phyloP scores from a whole-genome alignment of 2,113 vertebrate species.

The Ochotona curzoniae region DNA sequence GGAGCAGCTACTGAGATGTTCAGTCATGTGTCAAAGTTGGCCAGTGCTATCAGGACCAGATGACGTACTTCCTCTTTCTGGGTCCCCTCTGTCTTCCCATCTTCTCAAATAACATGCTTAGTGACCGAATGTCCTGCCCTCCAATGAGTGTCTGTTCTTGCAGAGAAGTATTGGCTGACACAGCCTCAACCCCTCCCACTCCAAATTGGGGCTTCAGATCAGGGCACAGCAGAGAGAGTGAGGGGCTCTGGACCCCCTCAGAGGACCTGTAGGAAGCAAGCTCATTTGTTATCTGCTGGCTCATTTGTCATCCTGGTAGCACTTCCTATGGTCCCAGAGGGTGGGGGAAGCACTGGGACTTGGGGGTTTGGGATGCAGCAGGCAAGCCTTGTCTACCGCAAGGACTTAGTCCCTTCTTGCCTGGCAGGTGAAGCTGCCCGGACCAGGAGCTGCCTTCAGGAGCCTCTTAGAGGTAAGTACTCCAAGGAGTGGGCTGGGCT shows the following conservation, averaged over 20 bases:
- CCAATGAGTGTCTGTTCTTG: background rate
- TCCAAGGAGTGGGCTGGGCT: rapidly evolving
- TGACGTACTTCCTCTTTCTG: background rate
- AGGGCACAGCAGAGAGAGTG: background rate
- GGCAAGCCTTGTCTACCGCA: too few relatives aligned
- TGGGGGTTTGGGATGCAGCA: background rate
- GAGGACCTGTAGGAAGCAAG: background rate
- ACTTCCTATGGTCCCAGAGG: too few relatives aligned
- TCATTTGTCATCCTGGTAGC: background rate
- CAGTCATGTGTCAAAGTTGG: background rate
- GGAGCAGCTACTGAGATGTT: background rate
- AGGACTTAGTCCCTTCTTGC: background rate
- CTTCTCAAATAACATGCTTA: background rate
- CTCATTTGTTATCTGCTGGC: background rate
- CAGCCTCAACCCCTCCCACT: background rate
- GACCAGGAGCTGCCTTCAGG: constrained; percentile 53
- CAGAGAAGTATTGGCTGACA: background rate
- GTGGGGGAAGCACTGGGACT: too few relatives aligned
- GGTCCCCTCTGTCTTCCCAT: background rate
- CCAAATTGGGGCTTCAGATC: background rate
- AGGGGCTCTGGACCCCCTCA: background rate
- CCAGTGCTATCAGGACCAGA: background rate
- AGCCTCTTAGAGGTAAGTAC: constrained; percentile 63
- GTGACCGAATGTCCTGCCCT: background rate
- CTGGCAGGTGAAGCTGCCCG: constrained; percentile 59